phyloP scores from a whole-genome alignment of 2,797 vertebrate genomes.

The Spizella passerina region DNA sequence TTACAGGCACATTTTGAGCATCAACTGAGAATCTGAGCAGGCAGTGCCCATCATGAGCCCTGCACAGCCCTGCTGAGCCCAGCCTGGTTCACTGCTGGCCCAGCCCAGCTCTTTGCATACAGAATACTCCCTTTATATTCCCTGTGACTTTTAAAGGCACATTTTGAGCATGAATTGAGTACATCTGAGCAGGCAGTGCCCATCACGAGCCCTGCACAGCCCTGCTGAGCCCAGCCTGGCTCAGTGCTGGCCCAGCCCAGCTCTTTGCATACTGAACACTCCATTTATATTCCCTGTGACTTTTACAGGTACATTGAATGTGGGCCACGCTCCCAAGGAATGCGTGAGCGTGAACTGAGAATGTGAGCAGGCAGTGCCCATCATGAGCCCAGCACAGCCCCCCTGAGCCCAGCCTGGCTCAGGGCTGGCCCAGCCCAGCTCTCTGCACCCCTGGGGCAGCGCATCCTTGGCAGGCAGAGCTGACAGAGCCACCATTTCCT shows the following conservation, averaged over 20 bases:
- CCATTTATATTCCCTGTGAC: accelerated
- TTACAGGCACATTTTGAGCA: too few relatives aligned
- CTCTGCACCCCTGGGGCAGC: not conserved
- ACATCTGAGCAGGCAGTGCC: too few relatives aligned
- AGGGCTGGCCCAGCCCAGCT: not conserved
- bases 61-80: not conserved
- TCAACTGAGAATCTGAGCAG: too few relatives aligned
- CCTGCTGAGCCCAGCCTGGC: too few relatives aligned
- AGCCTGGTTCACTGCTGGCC: not conserved
- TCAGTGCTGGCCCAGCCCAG: too few relatives aligned
- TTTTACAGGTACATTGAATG: not conserved
- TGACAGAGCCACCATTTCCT: not conserved
- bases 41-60: accelerated
- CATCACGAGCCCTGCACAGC: too few relatives aligned
- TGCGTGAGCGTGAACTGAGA: not conserved
- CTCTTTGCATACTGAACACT: too few relatives aligned
- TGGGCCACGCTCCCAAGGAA: too few relatives aligned
- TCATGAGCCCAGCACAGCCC: not conserved
- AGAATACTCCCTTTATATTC: too few relatives aligned
- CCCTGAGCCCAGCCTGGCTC: not conserved
- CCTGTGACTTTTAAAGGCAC: too few relatives aligned
- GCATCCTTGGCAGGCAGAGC: not conserved
- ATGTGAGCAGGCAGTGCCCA: not conserved
- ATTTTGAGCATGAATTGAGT: too few relatives aligned
- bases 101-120: not conserved